Base-by-base conservation (phyloP, 2,888 invertebrate genomes). In the Drosophila fungiperda region DNA sequence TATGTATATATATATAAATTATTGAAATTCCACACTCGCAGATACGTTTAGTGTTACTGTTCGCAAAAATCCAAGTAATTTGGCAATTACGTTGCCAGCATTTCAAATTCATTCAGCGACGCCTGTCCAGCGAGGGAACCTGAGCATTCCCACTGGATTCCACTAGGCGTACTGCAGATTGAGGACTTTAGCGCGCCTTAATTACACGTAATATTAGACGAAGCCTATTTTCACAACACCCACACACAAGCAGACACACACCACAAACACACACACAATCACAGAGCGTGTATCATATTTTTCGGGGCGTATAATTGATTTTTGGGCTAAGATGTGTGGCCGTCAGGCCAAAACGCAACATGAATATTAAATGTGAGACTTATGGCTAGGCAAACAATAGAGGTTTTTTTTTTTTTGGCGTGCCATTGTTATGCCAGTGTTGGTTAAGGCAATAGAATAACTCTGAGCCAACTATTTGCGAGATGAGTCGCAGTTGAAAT, bases 21-120 rank as follows among this genome's bases (percentile, higher is more conserved):
- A 90, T 90, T 89, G 80, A 90, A 90, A 87, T 87, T 78, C 90
- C 82, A 78, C 82, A 78, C 87, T 84, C 82, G 58, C 78, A 69
- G 60, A 62, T 82, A 74, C 82, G 81, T 87, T 87, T 90, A 81
- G 75, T 78, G 73, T 90, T 89, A 77, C 90, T 64, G 61, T 81
- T 73, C 58, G 69, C 64, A 76, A 75, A 69, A 78, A 76, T 83
- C 82, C 87, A 87, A 78, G 85, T 89, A 87, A 89, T 81, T 86
- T 81, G 78, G 68, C 73, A 84, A 77, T 80, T 89, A 87, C 87
- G 87, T 83, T 87, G 70, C 74, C 82, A 82, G 87, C 90, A 87
- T 87, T 87, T 80, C 62, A 77, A 89, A 86, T 90, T 72, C 62
- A 55, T n/a, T 29, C 26, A 36, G 40, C 36, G 50, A 38, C 62